A percentile compares a stretch with the other conserved stretches of the same genome.
Evolutionary conservation across 2,113 vertebrate genomes (phyloP).

Genomic region (Crocuta crocuta): DNA sequence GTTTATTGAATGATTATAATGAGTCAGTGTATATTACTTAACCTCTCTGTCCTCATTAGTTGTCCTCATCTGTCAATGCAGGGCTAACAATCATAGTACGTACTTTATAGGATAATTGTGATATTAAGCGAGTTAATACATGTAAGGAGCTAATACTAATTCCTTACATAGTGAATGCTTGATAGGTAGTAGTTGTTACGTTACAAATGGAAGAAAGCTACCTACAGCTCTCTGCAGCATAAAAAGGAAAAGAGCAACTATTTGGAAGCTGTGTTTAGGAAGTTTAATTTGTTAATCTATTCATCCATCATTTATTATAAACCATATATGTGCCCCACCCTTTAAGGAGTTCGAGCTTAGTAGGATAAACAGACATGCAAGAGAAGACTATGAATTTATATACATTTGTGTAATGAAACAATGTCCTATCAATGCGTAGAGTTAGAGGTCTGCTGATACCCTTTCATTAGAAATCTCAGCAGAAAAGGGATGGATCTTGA

Average conservation of each 20-base stretch:
- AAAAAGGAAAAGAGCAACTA: constrained; percentile 41
- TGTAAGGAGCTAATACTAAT: constrained; percentile 38
- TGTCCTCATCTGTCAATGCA: constrained; percentile 4
- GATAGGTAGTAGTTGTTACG: neutral
- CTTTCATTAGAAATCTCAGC: constrained; percentile 48
- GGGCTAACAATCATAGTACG: neutral
- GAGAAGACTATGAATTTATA: neutral
- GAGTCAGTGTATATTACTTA: constrained; percentile 39
- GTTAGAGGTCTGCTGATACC: neutral
- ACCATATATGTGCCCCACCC: neutral
- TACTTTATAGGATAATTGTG: constrained; percentile 50
- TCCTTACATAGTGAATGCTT: constrained; percentile 2
- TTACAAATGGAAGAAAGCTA: constrained; percentile 33
- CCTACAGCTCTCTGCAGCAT: constrained; percentile 43
- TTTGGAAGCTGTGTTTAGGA: constrained; percentile 47
- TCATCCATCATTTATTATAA: constrained; percentile 40
- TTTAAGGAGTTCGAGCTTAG: constrained; percentile 27
- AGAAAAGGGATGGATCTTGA: constrained; percentile 4
- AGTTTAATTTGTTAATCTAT: constrained; percentile 53
- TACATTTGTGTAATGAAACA: neutral
- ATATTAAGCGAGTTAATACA: constrained; percentile 40
- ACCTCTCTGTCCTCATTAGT: neutral
- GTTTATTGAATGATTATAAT: constrained; percentile 51
- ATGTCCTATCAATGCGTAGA: neutral
- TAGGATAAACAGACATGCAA: constrained; percentile 15